phyloP scores from a whole-genome alignment of 1,140 invertebrate species.

The Nomia melanderi region DNA sequence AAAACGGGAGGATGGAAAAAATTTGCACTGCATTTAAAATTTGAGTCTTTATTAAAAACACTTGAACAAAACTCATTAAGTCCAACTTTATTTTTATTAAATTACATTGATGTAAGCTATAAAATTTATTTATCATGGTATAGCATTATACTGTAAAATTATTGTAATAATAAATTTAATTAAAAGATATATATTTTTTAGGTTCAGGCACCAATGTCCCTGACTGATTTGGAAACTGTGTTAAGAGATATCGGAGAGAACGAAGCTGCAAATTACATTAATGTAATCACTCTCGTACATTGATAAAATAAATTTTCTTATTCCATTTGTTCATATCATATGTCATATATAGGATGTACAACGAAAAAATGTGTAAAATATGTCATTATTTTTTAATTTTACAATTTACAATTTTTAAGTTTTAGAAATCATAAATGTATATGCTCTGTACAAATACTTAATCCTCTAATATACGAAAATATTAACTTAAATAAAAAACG shows the following conservation, averaged over 20 bases:
- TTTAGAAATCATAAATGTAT: background rate
- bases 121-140: background rate
- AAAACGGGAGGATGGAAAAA: constrained; percentile 73
- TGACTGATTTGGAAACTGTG: constrained; percentile 25
- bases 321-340: background rate
- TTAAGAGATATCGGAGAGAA: constrained; percentile 52
- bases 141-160: background rate
- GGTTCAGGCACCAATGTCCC: constrained; percentile 40
- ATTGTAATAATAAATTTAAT: background rate
- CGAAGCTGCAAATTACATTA: constrained; percentile 37
- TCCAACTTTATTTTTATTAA: constrained; percentile 64
- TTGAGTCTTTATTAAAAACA: constrained; percentile 67
- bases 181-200: constrained; percentile 21
- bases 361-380: background rate
- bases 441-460: background rate
- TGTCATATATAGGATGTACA: background rate
- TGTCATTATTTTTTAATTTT: background rate
- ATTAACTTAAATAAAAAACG: too few relatives aligned
- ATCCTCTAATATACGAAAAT: background rate
- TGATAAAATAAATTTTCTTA: background rate
- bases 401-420: background rate
- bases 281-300: constrained; percentile 19
- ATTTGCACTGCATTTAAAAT: constrained; percentile 70
- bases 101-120: constrained; percentile 62
- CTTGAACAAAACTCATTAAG: constrained; percentile 53